Evolutionary conservation across 2,113 vertebrate species (phyloP).

Genomic region (Alces alces): DNA sequence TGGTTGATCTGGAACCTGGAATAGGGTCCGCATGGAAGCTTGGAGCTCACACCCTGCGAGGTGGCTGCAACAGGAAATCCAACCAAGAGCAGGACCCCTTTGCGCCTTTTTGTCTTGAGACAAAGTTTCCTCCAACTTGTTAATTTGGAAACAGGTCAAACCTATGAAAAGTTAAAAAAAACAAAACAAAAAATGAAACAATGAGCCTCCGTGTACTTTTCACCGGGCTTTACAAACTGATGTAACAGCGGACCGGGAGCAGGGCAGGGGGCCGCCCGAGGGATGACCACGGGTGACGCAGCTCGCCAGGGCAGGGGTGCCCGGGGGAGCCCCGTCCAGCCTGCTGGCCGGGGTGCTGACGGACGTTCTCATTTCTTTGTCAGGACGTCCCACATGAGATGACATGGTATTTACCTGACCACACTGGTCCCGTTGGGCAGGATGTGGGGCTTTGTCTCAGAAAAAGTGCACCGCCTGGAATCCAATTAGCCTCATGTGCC

Average conservation of each 20-base stretch:
- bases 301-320: background rate
- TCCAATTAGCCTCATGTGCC: fast-evolving
- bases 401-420: fast-evolving
- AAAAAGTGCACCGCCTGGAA: background rate
- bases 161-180: background rate
- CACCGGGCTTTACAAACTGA: fast-evolving
- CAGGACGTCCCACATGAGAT: fast-evolving
- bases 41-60: fast-evolving
- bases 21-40: fast-evolving
- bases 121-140: background rate
- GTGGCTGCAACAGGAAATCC: fast-evolving
- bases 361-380: background rate
- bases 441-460: background rate
- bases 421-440: no score
- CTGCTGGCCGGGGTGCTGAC: fast-evolving
- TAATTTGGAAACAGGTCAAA: background rate
- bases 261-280: fast-evolving
- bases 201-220: fast-evolving
- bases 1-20: background rate
- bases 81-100: background rate
- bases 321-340: fast-evolving
- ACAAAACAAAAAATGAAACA: background rate
- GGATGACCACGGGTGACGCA: fast-evolving
- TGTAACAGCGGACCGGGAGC: fast-evolving
- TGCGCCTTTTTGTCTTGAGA: no score